These are phyloP conservation scores for Caranx ignobilis DNA, from an alignment of 2,113 vertebrate genomes.

Conservation along the genomic window DNA sequence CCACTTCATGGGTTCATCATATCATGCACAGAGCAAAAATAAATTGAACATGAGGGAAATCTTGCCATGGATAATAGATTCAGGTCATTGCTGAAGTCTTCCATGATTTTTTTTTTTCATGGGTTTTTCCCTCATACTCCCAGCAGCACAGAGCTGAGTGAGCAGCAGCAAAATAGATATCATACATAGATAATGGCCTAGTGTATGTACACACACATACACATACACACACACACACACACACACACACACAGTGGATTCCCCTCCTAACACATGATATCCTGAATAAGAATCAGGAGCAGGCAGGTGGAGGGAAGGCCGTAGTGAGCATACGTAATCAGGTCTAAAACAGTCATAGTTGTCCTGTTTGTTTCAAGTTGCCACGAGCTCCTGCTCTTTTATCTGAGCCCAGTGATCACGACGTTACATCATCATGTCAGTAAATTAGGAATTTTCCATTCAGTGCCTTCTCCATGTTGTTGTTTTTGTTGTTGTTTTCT, in stretches of 20 bases:
- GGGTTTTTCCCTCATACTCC: too few species aligned
- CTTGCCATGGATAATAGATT: too few species aligned
- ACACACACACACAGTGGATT: not conserved
- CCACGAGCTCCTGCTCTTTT: not conserved
- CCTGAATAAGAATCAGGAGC: not conserved
- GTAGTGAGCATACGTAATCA: too few species aligned
- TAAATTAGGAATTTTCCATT: not conserved
- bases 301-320: not conserved
- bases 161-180: not conserved
- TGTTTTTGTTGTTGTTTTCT: not conserved
- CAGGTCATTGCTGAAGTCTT: too few species aligned
- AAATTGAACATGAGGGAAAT: too few species aligned
- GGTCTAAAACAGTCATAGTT: too few species aligned
- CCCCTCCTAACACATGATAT: not conserved
- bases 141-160: not conserved
- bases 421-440: not conserved
- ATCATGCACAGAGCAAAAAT: too few species aligned
- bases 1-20: too few species aligned
- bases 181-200: conserved; percentile 1
- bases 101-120: too few species aligned
- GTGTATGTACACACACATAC: not conserved
- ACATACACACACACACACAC: not conserved
- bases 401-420: not conserved
- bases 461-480: not conserved
- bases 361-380: too few species aligned